These are phyloP conservation scores for Tanypteryx hageni DNA, from an alignment of 2,888 invertebrate genomes.

Conservation along the genomic window DNA sequence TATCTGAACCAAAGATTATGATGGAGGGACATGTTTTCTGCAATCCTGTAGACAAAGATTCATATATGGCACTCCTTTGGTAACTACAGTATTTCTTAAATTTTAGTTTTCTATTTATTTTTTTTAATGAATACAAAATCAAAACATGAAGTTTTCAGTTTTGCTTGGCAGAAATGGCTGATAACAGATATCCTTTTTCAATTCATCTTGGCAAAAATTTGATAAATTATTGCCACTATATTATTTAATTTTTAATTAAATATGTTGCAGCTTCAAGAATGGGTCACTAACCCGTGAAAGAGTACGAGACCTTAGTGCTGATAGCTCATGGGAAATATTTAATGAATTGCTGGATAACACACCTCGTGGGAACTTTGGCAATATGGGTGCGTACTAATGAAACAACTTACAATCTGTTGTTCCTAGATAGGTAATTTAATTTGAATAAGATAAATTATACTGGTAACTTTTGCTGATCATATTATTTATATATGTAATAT, in stretches of 20 bases:
- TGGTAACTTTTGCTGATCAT: too few relatives aligned
- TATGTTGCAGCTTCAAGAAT: slow-evolving; percentile 86
- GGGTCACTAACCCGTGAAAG: slow-evolving; percentile 94
- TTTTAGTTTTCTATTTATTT: slow-evolving; percentile 6
- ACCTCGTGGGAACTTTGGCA: slow-evolving; percentile 94
- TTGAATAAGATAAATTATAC: too few relatives aligned
- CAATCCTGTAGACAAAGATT: slow-evolving; percentile 87
- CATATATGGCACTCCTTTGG: slow-evolving; percentile 94
- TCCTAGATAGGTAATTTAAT: too few relatives aligned
- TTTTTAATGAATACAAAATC: background rate
- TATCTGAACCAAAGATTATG: slow-evolving; percentile 82
- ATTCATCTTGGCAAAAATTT: background rate
- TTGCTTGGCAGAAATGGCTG: slow-evolving; percentile 43
- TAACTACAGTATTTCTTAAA: slow-evolving; percentile 72
- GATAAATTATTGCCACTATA: background rate
- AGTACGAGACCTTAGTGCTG: slow-evolving; percentile 85
- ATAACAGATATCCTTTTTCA: background rate
- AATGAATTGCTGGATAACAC: slow-evolving; percentile 88
- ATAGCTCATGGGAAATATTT: slow-evolving; percentile 90
- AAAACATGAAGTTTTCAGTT: background rate
- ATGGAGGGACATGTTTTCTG: slow-evolving; percentile 91
- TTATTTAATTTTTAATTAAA: background rate
- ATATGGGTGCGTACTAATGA: slow-evolving; percentile 82
- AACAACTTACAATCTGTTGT: background rate
- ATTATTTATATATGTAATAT: too few relatives aligned